Conservation (phyloP, 2,797 vertebrate genomes). For the Sylvia borin region DNA sequence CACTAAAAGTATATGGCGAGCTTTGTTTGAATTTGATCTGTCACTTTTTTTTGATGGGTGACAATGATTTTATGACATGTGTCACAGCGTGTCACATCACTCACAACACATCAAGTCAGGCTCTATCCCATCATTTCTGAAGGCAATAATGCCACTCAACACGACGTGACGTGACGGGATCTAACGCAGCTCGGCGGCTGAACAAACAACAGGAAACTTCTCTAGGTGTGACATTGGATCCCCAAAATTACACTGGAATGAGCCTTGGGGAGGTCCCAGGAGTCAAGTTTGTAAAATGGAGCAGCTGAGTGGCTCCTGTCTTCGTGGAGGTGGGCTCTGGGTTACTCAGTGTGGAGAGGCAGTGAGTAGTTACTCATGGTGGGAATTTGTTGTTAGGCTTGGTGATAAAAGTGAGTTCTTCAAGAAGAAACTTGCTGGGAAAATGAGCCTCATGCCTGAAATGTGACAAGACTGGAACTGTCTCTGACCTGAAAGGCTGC, state of each 20-base stretch:
- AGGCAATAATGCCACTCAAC: conserved; percentile 30
- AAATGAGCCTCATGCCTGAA: not conserved
- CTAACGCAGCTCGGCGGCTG: not conserved
- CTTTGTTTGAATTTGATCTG: conserved; percentile 48
- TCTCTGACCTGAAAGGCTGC: not conserved
- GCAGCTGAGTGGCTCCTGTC: not conserved
- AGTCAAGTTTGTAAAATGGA: not conserved
- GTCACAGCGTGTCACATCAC: conserved; percentile 32
- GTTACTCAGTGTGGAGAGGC: not conserved
- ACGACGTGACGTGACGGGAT: conserved; percentile 8
- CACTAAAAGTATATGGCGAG: conserved; percentile 31
- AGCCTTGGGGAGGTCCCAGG: not conserved
- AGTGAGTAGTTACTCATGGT: not conserved
- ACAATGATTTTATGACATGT: conserved; percentile 64
- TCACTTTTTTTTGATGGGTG: conserved; percentile 51
- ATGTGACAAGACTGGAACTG: not conserved
- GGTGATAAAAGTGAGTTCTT: not conserved
- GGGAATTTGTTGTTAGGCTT: not conserved
- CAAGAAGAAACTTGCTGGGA: not conserved
- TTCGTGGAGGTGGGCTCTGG: not conserved
- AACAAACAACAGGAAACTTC: not conserved
- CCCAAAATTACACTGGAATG: not conserved
- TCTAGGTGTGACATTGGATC: not conserved
- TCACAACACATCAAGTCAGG: conserved; percentile 38
- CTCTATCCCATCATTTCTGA: conserved; percentile 35